These are phyloP conservation scores for Rhaphigaster nebulosa DNA, from an alignment of 2,888 invertebrate species.

Conservation along the genomic window DNA sequence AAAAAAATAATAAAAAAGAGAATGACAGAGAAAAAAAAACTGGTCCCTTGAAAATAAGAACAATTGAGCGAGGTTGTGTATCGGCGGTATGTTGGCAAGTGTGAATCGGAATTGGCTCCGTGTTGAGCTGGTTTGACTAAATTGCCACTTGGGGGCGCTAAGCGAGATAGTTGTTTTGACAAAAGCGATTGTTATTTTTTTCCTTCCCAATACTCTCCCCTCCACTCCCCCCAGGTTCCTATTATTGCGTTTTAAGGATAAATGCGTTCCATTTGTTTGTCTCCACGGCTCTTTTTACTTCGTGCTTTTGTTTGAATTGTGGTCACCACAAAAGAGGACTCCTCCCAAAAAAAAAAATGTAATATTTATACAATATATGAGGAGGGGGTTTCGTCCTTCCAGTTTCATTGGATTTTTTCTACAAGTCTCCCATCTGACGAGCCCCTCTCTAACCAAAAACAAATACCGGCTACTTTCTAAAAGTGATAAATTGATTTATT, in stretches of 20 bases:
- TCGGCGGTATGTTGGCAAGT: constrained; percentile 53
- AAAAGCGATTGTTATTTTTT: constrained; percentile 57
- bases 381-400: neutral
- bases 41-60: constrained; percentile 56
- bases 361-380: constrained; percentile 59
- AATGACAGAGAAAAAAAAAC: constrained; percentile 25
- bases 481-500: constrained; percentile 63
- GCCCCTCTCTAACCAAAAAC: constrained; percentile 46
- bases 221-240: neutral
- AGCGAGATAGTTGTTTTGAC: constrained; percentile 57
- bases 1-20: constrained; percentile 55
- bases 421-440: constrained; percentile 50
- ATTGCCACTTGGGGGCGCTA: constrained; percentile 47
- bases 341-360: constrained; percentile 41
- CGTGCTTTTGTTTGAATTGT: constrained; percentile 55
- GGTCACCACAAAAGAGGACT: constrained; percentile 51
- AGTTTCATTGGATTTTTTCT: constrained; percentile 29
- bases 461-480: constrained; percentile 58
- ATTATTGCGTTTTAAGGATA: constrained; percentile 61
- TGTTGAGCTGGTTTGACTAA: constrained; percentile 44
- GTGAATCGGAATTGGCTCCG: constrained; percentile 49
- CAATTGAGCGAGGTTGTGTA: constrained; percentile 52
- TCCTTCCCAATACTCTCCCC: constrained; percentile 27
- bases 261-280: constrained; percentile 61
- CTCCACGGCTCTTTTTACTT: constrained; percentile 23